Evolutionary conservation across 2,888 invertebrate species (phyloP).

Genomic region (Rhingia campestris): DNA sequence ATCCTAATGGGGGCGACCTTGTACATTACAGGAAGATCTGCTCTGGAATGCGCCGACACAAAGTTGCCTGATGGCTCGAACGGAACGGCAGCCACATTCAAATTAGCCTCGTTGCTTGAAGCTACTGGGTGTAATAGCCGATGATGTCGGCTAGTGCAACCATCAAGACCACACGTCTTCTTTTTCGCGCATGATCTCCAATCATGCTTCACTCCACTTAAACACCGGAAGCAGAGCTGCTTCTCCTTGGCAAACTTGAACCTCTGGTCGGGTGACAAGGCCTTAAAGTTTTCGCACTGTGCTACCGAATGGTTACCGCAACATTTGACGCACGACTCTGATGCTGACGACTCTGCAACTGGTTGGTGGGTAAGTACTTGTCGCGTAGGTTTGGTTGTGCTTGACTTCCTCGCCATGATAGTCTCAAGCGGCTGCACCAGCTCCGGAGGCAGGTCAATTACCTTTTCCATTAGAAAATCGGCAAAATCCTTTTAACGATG

Average conservation of each 20-base stretch:
- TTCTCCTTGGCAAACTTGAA: neutral
- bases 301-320: neutral
- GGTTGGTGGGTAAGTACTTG: conserved; percentile 8
- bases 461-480: neutral
- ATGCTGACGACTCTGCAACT: neutral
- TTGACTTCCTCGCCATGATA: neutral
- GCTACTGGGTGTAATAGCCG: too few relatives aligned
- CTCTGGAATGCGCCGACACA: too few relatives aligned
- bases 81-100: too few relatives aligned
- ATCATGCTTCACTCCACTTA: conserved; percentile 8
- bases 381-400: neutral
- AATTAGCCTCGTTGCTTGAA: neutral
- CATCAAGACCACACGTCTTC: neutral
- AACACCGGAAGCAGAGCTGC: neutral
- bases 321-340: neutral
- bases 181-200: conserved; percentile 19
- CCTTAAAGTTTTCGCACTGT: conserved; percentile 11
- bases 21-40: too few relatives aligned
- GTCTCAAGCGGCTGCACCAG: neutral
- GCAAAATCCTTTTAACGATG: neutral
- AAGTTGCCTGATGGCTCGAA: too few relatives aligned
- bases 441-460: neutral
- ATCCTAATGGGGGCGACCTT: too few relatives aligned
- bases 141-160: conserved; percentile 4
- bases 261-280: neutral